phyloP scores from a whole-genome alignment of 2,888 invertebrate genomes.

The Alloscopus bannaensis region DNA sequence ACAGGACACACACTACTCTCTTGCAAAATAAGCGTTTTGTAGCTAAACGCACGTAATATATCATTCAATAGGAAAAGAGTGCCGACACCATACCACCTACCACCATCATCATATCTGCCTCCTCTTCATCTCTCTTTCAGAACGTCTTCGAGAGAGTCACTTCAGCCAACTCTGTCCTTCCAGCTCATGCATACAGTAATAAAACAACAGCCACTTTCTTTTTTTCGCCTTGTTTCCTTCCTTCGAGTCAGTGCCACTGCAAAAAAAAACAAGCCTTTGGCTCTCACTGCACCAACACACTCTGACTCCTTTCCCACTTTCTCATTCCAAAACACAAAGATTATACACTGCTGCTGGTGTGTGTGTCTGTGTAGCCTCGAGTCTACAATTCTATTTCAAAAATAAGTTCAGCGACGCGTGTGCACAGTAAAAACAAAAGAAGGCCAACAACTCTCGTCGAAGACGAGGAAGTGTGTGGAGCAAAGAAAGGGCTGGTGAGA shows the following conservation, averaged over 20 bases:
- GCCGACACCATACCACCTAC: neutral
- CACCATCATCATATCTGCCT: slow-evolving; percentile 42
- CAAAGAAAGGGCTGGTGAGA: too few species aligned
- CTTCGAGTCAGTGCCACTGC: too few species aligned
- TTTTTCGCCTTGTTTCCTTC: slow-evolving; percentile 51
- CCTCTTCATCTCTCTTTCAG: too few species aligned
- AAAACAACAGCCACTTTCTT: slow-evolving; percentile 55
- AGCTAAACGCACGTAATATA: slow-evolving; percentile 30
- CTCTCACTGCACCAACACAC: slow-evolving; percentile 28
- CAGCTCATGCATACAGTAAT: slow-evolving; percentile 62
- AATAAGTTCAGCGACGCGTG: slow-evolving; percentile 62
- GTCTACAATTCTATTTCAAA: slow-evolving; percentile 61
- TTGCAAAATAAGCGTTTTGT: neutral
- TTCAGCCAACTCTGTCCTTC: slow-evolving; percentile 14
- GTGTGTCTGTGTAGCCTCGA: slow-evolving; percentile 49
- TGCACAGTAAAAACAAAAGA: slow-evolving; percentile 65
- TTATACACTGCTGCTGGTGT: neutral
- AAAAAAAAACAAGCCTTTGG: slow-evolving; percentile 46
- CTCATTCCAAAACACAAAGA: neutral
- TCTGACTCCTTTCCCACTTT: slow-evolving; percentile 28
- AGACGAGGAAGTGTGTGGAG: slow-evolving; percentile 32
- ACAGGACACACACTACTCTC: too few species aligned
- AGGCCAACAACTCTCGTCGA: slow-evolving; percentile 58
- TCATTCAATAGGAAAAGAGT: slow-evolving; percentile 45
- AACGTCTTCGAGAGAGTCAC: too few species aligned